Percentiles rank a stretch among this genome's conserved stretches.
Conservation (phyloP, 2,797 vertebrate species). For the Amazona ochrocephala region DNA sequence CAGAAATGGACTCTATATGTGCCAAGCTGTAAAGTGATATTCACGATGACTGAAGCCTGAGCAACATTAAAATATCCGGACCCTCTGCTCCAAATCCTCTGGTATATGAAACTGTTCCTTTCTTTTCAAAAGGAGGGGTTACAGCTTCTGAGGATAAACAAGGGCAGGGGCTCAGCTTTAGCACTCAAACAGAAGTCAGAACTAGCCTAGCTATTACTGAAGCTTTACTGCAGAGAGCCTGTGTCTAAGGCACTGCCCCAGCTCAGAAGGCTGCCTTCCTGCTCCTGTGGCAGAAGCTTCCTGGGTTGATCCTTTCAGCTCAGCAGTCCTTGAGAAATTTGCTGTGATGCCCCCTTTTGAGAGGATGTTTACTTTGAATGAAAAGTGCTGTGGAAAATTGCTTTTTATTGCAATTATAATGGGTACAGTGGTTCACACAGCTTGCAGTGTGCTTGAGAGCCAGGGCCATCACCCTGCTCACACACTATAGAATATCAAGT, state of each 20-base stretch:
- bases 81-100: constrained; percentile 41
- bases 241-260: neutral
- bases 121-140: neutral
- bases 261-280: neutral
- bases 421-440: neutral
- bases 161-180: neutral
- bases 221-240: neutral
- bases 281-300: neutral
- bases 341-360: rapidly evolving
- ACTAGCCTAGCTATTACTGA: neutral
- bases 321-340: neutral
- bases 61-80: constrained; percentile 55
- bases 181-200: neutral
- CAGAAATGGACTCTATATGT: constrained; percentile 45
- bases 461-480: neutral
- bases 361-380: neutral
- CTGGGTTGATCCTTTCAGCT: neutral
- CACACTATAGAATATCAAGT: neutral
- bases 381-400: constrained; percentile 24
- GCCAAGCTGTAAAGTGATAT: constrained; percentile 61
- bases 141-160: neutral
- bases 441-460: neutral
- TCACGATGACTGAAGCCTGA: constrained; percentile 64
- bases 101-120: constrained; percentile 13
- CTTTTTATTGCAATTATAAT: constrained; percentile 9